Evolutionary conservation across 2,888 invertebrate species (phyloP), one percentile per base, ranked within the genome.

Genomic region (Mimumesa dahlbomi): DNA sequence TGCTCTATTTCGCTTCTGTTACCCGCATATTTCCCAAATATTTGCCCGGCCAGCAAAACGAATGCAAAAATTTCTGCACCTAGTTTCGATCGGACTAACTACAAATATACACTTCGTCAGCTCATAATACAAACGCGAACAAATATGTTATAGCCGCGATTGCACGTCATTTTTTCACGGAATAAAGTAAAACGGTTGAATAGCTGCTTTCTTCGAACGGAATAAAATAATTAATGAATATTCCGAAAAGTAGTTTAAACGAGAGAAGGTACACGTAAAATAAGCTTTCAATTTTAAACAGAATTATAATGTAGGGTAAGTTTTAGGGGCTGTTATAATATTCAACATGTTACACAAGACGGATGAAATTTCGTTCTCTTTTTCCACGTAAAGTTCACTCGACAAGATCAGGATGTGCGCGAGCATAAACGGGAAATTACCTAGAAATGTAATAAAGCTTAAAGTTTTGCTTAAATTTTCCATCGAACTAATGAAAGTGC

Each of bases 401-500:
- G 5, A 14, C 36, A 16, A 36, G 25, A 21, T 49, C 19, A 42
- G n/a, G 40, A 2, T 16, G 7, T 40, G 16, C 16, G 4, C 38
- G 29, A 31, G 9, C 56, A 42, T 50, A 42, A 40, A 50, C 36
- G 46, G 29, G 58, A 64, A 56, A 70, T 71, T 64, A 71, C 71
- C 49, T 48, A 52, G 16, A 34, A 45, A 54, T 49, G 64, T 70
- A 59, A 70, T 72, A 72, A 72, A 72, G 71, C 48, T 64, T 40
- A 56, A 34, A 46, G 50, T 49, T 63, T 52, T 34, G 38, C 16
- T 19, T 1, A 13, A 52, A 59, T 52, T 53, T 43, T 18, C 19
- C 64, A 34, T 50, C 58, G 64, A 38, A 50, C 48, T 75, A 61
- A 69, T 66, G 63, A 79, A 79, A 77, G 75, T 40, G 68, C 56